phyloP scores from a whole-genome alignment of 2,797 vertebrate species.

The Gallirallus australis region DNA sequence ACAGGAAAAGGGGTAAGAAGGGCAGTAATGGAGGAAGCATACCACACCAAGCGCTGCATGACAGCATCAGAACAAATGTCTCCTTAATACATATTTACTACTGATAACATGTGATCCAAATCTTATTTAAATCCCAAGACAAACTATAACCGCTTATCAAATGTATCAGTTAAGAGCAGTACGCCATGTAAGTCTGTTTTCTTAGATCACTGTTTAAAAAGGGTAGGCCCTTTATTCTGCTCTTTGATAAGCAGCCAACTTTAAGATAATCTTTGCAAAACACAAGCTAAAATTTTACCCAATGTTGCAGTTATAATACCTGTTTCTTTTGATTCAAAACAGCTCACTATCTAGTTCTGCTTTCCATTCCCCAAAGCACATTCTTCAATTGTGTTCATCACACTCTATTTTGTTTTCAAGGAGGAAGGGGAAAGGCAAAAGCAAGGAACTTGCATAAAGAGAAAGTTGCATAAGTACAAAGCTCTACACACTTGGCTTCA shows the following conservation, averaged over 20 bases:
- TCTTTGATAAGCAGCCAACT: background rate
- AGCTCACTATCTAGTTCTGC: background rate
- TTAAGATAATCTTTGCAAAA: background rate
- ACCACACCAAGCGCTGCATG: background rate
- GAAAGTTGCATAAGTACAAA: background rate
- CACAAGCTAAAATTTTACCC: background rate
- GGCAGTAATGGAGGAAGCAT: background rate
- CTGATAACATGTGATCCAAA: background rate
- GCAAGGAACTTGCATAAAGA: background rate
- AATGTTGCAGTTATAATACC: background rate
- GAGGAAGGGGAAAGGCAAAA: background rate
- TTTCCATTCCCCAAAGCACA: background rate
- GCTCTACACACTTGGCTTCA: background rate
- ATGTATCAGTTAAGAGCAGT: background rate
- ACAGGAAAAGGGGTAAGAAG: background rate
- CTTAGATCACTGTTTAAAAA: background rate
- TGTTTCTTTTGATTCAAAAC: background rate
- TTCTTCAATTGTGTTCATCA: background rate
- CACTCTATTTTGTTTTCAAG: background rate
- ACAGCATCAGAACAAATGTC: background rate
- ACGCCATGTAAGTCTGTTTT: background rate
- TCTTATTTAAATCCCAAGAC: slow-evolving; percentile 1
- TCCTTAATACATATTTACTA: slow-evolving; percentile 20
- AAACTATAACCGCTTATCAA: background rate
- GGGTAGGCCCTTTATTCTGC: background rate